phyloP scores from a whole-genome alignment of 2,797 vertebrate genomes.

The Acanthurus lineatus region DNA sequence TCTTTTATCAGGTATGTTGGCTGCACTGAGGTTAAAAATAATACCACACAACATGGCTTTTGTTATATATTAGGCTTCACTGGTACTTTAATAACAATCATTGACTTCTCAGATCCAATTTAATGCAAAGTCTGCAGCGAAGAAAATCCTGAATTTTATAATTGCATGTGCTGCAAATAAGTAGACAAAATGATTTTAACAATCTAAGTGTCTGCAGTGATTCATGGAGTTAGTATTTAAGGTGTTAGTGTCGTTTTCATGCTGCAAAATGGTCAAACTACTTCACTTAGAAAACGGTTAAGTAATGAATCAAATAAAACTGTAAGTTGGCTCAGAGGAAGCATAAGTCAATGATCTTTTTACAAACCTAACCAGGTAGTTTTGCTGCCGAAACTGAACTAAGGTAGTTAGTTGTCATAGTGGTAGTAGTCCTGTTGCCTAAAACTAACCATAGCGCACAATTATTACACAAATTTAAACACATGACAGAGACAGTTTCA shows the following conservation, averaged over 20 bases:
- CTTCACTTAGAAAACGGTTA: constrained; percentile 11
- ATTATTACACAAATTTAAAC: no score
- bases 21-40: constrained; percentile 2
- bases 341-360: no score
- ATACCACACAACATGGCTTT: not conserved
- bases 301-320: not conserved
- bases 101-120: constrained; percentile 22
- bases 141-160: not conserved
- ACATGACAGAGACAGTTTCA: no score
- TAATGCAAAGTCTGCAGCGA: not conserved
- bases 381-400: no score
- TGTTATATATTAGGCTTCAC: not conserved
- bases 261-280: not conserved
- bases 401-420: no score
- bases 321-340: no score
- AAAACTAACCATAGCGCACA: no score
- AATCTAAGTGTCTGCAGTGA: not conserved
- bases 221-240: not conserved
- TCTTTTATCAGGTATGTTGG: constrained; percentile 10
- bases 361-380: no score
- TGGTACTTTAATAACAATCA: constrained; percentile 7
- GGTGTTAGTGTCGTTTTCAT: not conserved
- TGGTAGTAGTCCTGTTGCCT: no score
- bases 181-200: no score
- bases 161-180: no score